Conservation (phyloP, 2,113 vertebrate species). For the Aythya baeri region DNA sequence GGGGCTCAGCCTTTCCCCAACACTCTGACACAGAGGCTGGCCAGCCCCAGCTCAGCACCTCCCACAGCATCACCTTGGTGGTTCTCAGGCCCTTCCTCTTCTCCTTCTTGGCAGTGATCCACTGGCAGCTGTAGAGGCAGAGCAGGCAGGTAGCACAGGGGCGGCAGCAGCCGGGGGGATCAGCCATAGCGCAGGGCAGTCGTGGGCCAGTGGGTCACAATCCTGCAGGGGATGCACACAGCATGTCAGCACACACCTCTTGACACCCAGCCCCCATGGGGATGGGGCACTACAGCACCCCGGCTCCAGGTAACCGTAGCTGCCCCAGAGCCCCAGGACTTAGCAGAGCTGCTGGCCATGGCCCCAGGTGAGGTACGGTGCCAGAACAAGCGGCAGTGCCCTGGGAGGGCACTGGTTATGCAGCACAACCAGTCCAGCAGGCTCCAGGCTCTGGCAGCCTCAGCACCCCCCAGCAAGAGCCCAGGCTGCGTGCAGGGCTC, state of each 20-base stretch:
- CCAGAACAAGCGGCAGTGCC: background rate
- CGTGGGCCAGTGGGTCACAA: background rate
- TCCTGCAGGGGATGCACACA: background rate
- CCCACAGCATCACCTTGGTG: slow-evolving; percentile 68
- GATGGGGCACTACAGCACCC: background rate
- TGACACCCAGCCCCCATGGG: accelerated
- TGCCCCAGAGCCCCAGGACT: background rate
- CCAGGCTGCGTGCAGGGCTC: background rate
- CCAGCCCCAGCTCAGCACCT: background rate
- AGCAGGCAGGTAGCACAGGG: slow-evolving; percentile 68
- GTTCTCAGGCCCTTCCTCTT: slow-evolving; percentile 53
- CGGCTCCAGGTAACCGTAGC: background rate
- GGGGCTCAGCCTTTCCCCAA: background rate
- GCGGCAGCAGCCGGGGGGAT: slow-evolving; percentile 6
- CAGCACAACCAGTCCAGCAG: slow-evolving; percentile 10
- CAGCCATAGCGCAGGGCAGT: slow-evolving; percentile 58
- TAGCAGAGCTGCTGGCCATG: background rate
- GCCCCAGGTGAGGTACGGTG: background rate
- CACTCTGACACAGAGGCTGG: accelerated
- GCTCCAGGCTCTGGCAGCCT: background rate
- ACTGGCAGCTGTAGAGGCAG: slow-evolving; percentile 79
- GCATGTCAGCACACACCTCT: background rate
- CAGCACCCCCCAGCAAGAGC: background rate
- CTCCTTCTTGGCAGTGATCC: slow-evolving; percentile 62
- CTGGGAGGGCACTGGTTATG: background rate